Conservation (phyloP, 2,113 vertebrate genomes). For the Coturnix japonica region DNA sequence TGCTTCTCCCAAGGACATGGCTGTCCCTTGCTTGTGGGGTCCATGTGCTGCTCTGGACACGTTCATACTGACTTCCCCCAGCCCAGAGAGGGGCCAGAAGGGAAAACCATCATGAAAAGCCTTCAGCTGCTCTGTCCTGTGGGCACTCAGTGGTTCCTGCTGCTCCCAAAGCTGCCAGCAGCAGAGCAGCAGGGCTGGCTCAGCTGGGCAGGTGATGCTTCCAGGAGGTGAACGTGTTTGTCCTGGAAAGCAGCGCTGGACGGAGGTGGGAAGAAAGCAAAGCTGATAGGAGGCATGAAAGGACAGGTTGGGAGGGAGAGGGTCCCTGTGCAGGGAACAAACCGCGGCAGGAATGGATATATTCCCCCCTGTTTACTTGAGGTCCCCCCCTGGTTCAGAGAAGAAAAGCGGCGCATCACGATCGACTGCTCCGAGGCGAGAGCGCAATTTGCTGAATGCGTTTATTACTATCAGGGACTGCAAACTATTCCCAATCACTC, state of each 20-base stretch:
- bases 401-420: slow-evolving; percentile 20
- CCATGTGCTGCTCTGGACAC: rapidly evolving
- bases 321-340: background rate
- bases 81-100: background rate
- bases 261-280: slow-evolving; percentile 12
- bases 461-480: slow-evolving; percentile 26
- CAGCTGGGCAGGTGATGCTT: background rate
- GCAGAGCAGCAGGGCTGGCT: rapidly evolving
- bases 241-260: background rate
- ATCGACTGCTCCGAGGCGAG: slow-evolving; percentile 17
- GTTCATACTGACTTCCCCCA: rapidly evolving
- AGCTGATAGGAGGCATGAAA: slow-evolving; percentile 13
- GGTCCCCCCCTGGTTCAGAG: background rate
- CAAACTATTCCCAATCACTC: slow-evolving; percentile 1
- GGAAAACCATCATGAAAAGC: background rate
- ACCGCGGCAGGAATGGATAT: slow-evolving; percentile 52
- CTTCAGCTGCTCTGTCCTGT: rapidly evolving
- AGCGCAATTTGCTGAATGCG: slow-evolving; percentile 24
- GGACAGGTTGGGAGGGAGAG: slow-evolving; percentile 1
- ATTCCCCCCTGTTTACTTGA: background rate
- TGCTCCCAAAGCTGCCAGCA: background rate
- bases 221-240: rapidly evolving
- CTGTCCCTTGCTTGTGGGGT: rapidly evolving
- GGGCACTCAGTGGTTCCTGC: background rate
- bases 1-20: background rate